Conservation (phyloP, 2,888 invertebrate species). For the Resseliella maxima region DNA sequence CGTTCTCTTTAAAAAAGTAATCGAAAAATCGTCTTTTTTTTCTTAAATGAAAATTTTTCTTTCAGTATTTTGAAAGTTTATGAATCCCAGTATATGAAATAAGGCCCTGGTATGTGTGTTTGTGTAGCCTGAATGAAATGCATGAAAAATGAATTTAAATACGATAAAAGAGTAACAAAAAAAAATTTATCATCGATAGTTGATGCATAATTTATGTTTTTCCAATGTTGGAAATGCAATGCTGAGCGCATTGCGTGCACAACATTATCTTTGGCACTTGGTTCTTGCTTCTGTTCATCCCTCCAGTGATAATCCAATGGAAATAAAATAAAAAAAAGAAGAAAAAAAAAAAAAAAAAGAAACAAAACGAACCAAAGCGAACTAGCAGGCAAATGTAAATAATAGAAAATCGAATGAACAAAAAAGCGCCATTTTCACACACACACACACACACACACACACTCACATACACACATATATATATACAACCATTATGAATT, state of each 20-base stretch:
- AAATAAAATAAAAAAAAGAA: neutral
- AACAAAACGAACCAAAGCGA: neutral
- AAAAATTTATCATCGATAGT: slow-evolving; percentile 29
- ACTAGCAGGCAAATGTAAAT: neutral
- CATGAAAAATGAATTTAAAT: slow-evolving; percentile 28
- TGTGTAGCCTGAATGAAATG: neutral
- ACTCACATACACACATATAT: neutral
- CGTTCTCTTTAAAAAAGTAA: too few relatives aligned
- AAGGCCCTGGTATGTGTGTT: neutral
- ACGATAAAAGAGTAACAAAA: neutral
- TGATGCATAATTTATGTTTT: slow-evolving; percentile 31
- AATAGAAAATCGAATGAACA: neutral
- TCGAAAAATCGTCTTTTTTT: too few relatives aligned
- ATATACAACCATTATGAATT: neutral
- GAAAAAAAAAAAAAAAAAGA: too few relatives aligned
- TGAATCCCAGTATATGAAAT: too few relatives aligned
- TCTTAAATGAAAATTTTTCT: too few relatives aligned
- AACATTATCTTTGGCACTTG: neutral
- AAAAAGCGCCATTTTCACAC: neutral
- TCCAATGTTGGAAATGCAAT: neutral
- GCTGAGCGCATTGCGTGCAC: slow-evolving; percentile 19
- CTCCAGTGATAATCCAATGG: neutral
- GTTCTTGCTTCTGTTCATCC: neutral
- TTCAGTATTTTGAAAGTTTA: too few relatives aligned
- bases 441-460: slow-evolving; percentile 21